phyloP scores from a whole-genome alignment of 1,140 invertebrate species.

The Oryzaephilus surinamensis region DNA sequence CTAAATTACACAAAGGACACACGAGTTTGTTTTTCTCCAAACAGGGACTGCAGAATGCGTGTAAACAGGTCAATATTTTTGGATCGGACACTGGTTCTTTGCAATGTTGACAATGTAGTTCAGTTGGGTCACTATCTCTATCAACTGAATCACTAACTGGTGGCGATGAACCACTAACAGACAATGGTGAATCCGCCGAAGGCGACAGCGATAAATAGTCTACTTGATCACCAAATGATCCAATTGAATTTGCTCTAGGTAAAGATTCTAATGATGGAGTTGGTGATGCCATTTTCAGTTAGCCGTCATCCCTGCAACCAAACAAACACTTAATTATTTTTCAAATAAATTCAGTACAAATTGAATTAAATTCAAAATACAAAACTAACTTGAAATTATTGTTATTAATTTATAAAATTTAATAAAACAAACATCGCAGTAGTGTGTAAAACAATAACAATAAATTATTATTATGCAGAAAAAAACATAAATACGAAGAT shows the following conservation, averaged over 20 bases:
- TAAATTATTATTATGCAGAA: no score
- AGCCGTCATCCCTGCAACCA: slow-evolving; percentile 54
- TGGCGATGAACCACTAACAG: slow-evolving; percentile 70
- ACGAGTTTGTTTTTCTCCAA: slow-evolving; percentile 72
- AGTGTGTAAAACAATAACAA: no score
- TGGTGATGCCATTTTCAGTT: slow-evolving; percentile 68
- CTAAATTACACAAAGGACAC: slow-evolving; percentile 70
- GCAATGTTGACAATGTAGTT: slow-evolving; percentile 68
- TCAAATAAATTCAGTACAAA: not conserved
- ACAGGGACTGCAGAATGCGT: slow-evolving; percentile 72
- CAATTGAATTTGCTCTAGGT: slow-evolving; percentile 77
- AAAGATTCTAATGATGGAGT: slow-evolving; percentile 85
- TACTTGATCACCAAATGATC: slow-evolving; percentile 64
- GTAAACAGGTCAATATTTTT: slow-evolving; percentile 70
- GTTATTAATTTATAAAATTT: no score
- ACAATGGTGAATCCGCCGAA: slow-evolving; percentile 61
- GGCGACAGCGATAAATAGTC: slow-evolving; percentile 44
- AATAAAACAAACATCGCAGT: no score
- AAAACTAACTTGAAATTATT: no score
- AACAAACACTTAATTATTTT: slow-evolving; percentile 15
- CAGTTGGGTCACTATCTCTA: slow-evolving; percentile 37
- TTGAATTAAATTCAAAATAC: not conserved
- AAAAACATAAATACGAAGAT: no score
- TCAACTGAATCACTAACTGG: slow-evolving; percentile 68
- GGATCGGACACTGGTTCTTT: slow-evolving; percentile 62